phyloP scores from a whole-genome alignment of 2,888 invertebrate species.

The Laothoe populi region DNA sequence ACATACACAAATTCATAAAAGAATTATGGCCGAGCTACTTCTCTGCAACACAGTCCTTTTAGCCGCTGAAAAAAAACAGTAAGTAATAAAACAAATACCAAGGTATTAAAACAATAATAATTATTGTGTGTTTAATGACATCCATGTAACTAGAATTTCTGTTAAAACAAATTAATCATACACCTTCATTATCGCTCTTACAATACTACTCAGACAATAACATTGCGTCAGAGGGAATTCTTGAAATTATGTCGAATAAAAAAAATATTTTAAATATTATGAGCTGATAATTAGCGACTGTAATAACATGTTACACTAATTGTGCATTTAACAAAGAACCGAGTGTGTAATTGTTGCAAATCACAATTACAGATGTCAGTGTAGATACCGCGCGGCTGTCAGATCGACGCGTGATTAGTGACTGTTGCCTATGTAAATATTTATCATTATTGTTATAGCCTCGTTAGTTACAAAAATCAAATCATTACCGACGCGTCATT shows the following conservation, averaged over 20 bases:
- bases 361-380: slow-evolving; percentile 47
- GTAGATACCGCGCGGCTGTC: slow-evolving; percentile 47
- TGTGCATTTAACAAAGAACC: slow-evolving; percentile 30
- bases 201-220: too few relatives aligned
- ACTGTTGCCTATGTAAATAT: slow-evolving; percentile 26
- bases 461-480: slow-evolving; percentile 24
- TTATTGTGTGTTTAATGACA: too few relatives aligned
- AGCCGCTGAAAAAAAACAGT: too few relatives aligned
- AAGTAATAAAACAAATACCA: too few relatives aligned
- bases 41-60: too few relatives aligned
- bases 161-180: neutral
- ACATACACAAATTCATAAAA: too few relatives aligned
- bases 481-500: slow-evolving; percentile 12
- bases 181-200: neutral
- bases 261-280: slow-evolving; percentile 27
- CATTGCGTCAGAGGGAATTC: neutral
- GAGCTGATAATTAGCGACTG: slow-evolving; percentile 23
- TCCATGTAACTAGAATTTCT: too few relatives aligned
- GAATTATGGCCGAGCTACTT: too few relatives aligned
- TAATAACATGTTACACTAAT: slow-evolving; percentile 22
- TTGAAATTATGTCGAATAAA: neutral
- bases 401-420: slow-evolving; percentile 53
- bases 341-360: slow-evolving; percentile 45
- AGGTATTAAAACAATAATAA: too few relatives aligned
- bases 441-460: slow-evolving; percentile 25